Evolutionary conservation across 2,113 vertebrate genomes (phyloP).

Genomic region (Corvus hawaiiensis): DNA sequence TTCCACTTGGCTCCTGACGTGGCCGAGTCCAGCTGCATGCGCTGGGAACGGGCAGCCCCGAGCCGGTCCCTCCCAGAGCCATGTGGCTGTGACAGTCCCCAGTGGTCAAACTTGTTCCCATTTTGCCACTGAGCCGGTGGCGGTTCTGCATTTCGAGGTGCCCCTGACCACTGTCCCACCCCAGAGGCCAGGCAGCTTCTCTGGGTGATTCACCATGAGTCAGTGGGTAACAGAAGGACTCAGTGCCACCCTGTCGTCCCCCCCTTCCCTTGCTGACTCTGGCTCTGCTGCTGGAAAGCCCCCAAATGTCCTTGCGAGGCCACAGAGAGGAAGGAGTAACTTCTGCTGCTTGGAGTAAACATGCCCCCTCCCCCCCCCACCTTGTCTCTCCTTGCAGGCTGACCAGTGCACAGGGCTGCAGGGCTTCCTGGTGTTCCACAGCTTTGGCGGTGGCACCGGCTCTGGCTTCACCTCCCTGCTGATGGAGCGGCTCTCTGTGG

Average conservation of each 20-base stretch:
- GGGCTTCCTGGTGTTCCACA: slow-evolving; percentile 77
- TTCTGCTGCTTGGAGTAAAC: background rate
- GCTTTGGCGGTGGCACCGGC: slow-evolving; percentile 80
- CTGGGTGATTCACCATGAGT: background rate
- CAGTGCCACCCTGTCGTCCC: background rate
- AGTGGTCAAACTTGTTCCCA: background rate
- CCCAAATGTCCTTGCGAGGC: background rate
- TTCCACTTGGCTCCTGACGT: background rate
- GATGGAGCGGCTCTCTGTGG: slow-evolving; percentile 77
- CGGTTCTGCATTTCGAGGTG: background rate
- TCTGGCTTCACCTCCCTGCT: slow-evolving; percentile 80
- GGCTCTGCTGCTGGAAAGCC: background rate
- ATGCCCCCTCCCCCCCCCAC: background rate
- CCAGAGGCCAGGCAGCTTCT: background rate
- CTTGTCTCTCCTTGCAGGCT: background rate
- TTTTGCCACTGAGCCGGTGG: background rate
- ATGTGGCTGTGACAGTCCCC: background rate
- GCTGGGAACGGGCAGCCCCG: background rate
- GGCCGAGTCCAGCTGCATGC: background rate
- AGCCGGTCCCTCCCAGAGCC: background rate
- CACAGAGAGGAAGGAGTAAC: background rate
- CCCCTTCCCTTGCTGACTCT: background rate
- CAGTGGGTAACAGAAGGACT: background rate
- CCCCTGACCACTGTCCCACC: background rate
- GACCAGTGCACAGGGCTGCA: background rate